phyloP scores from a whole-genome alignment of 2,888 invertebrate species.

The Rhorus exstirpatorius region DNA sequence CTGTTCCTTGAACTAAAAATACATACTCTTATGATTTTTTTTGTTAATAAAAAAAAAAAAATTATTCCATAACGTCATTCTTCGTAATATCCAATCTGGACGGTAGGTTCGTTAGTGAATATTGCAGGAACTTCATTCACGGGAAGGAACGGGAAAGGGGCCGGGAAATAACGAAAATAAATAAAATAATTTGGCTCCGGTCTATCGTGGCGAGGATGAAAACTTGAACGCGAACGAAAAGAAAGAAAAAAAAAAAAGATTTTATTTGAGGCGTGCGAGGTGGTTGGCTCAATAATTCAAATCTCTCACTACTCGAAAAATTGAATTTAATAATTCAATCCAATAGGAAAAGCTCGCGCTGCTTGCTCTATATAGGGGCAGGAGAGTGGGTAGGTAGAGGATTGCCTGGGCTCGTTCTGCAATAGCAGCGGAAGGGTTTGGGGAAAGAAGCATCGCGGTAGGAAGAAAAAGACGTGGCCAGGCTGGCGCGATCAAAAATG shows the following conservation, averaged over 20 bases:
- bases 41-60: not conserved
- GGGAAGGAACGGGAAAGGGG: slow-evolving; percentile 6
- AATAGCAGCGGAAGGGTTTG: slow-evolving; percentile 66
- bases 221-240: slow-evolving; percentile 28
- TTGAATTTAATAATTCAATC: slow-evolving; percentile 86
- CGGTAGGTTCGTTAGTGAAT: not conserved
- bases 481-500: slow-evolving; percentile 83
- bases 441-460: slow-evolving; percentile 28
- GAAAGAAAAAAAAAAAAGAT: slow-evolving; percentile 61
- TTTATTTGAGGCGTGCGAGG: slow-evolving; percentile 74
- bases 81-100: not conserved
- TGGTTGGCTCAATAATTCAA: slow-evolving; percentile 84
- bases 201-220: slow-evolving; percentile 32
- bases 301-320: slow-evolving; percentile 86
- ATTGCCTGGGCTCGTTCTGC: slow-evolving; percentile 32
- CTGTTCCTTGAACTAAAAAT: slow-evolving; percentile 21
- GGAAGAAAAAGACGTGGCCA: slow-evolving; percentile 48
- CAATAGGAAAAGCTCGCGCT: slow-evolving; percentile 81
- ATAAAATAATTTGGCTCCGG: slow-evolving; percentile 44
- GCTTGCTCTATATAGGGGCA: slow-evolving; percentile 66
- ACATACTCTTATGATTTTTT: not conserved
- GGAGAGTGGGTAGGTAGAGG: not conserved
- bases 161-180: slow-evolving; percentile 44
- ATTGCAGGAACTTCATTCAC: not conserved
- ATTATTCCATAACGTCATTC: not conserved